phyloP scores from a whole-genome alignment of 1,140 invertebrate genomes.

The Apis laboriosa region DNA sequence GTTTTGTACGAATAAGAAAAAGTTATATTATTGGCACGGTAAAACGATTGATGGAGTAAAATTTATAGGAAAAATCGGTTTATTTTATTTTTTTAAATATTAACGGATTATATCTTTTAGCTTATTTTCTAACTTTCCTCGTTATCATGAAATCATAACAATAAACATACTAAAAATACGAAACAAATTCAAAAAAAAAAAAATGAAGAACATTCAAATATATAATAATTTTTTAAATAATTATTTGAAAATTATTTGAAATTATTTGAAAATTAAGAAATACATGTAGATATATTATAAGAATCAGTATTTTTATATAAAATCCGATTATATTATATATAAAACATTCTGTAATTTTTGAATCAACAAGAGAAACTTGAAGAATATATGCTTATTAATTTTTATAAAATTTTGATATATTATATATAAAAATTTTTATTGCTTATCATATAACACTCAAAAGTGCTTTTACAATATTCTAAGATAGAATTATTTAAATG shows the following conservation, averaged over 20 bases:
- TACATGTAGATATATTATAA: neutral
- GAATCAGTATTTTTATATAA: constrained; percentile 43
- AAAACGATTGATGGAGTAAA: constrained; percentile 17
- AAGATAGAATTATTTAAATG: neutral
- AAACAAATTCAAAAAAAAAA: neutral
- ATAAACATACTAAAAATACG: constrained; percentile 13
- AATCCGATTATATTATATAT: constrained; percentile 23
- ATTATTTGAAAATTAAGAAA: constrained; percentile 1
- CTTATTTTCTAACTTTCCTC: neutral
- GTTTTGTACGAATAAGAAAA: neutral
- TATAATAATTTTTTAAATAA: neutral
- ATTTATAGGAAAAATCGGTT: constrained; percentile 17
- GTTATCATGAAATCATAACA: neutral
- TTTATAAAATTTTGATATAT: constrained; percentile 2
- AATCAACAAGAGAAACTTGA: neutral
- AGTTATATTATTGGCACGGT: constrained; percentile 34
- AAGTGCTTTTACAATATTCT: neutral
- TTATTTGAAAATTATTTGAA: neutral
- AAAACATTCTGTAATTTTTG: constrained; percentile 24
- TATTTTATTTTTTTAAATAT: neutral
- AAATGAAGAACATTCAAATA: neutral
- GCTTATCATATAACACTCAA: neutral
- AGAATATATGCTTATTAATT: neutral
- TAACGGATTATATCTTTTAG: neutral
- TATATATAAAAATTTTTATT: neutral